Base-by-base conservation (phyloP, 2,113 vertebrate genomes). In the Chloropsis hardwickii region DNA sequence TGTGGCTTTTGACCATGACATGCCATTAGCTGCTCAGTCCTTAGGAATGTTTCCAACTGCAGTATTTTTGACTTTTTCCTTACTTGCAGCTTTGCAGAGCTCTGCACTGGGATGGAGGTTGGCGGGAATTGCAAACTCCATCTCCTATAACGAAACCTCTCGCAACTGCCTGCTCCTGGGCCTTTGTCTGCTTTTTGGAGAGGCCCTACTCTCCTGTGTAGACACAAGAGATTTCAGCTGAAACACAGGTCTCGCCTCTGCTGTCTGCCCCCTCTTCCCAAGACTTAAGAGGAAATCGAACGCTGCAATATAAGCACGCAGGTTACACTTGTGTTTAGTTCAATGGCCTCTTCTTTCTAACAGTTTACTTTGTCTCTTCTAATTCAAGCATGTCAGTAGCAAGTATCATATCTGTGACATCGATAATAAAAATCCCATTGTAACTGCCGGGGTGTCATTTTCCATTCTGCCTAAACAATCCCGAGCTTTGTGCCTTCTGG, bases 281-380 rank as follows among this genome's bases (percentile, higher is more conserved):
- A 81, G 92, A 56, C 78, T 81, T 60, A 67, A 74, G 93, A 89
- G 82, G 96, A 97, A 94, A 97, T 79, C 1, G 2, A 92, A 95
- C 60, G 95, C 96, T 81, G 95, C 95, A 96, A 94, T 60, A 95
- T 88, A 96, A 96, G 96, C 92, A 74, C 4, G 40, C 1, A 25
- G 69, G 95, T 91, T 95, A 91, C 93, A 92, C 91, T 95, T 95
- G 86, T 91, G 60, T 95, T 94, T 95, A 67, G 91, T 84, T 97
- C 95, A 91, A 60, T 84, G 96, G 88, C 94, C 83, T 95, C 95
- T 84, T 79, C 94, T 96, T 94, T 95, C 91, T 86, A 91, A 96
- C 92, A 96, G 95, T 95, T 97, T 95, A 96, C 96, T 96, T 97
- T 97, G 96, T 97, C 95, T 97, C 95, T 96, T 94, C 95, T 94